Conservation (phyloP, 2,113 vertebrate species). For the Rana temporaria region DNA sequence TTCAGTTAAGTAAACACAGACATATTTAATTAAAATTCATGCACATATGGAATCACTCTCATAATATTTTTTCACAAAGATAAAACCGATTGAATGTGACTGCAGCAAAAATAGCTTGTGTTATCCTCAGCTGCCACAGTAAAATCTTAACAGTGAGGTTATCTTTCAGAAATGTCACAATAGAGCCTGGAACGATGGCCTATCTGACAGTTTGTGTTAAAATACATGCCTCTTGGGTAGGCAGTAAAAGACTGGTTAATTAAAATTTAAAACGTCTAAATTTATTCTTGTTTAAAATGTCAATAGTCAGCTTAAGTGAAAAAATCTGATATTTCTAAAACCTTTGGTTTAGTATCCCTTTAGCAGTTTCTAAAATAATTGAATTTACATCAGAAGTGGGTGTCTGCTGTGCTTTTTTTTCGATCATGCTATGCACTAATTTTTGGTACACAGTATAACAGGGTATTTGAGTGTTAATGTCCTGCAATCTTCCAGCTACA, state of each 20-base stretch:
- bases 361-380: background rate
- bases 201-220: conserved; percentile 28
- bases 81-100: background rate
- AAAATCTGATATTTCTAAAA: background rate
- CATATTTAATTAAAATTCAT: background rate
- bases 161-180: conserved; percentile 28
- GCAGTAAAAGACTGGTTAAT: conserved; percentile 26
- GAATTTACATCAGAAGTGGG: too few relatives aligned
- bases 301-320: conserved; percentile 5
- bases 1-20: background rate
- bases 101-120: background rate
- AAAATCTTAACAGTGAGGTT: conserved; percentile 24
- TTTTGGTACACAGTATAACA: too few relatives aligned
- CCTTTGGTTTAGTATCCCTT: background rate
- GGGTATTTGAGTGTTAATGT: too few relatives aligned
- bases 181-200: conserved; percentile 15
- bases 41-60: background rate
- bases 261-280: conserved; percentile 28
- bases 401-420: too few relatives aligned
- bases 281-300: conserved; percentile 33
- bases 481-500: too few relatives aligned
- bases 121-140: background rate
- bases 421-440: too few relatives aligned
- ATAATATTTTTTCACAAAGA: background rate
- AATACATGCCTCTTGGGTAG: conserved; percentile 6